Percentiles rank a stretch among this genome's conserved stretches.
Evolutionary conservation across 1,140 invertebrate genomes (phyloP).

Genomic region (Leptoteleia sp.): DNA sequence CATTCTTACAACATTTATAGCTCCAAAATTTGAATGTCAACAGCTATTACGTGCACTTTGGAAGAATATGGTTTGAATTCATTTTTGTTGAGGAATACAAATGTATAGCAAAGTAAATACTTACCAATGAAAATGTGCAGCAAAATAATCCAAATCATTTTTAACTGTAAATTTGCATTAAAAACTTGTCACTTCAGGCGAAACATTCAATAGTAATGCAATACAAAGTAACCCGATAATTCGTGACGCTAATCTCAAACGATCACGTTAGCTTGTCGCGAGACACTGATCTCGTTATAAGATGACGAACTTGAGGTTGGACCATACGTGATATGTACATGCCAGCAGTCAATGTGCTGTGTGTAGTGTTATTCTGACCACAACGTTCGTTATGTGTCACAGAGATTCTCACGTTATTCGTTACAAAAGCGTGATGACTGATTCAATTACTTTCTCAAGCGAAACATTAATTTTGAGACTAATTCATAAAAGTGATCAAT

Average conservation of each 20-base stretch:
- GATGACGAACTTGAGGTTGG: conserved; percentile 64
- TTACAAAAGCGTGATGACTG: conserved; percentile 28
- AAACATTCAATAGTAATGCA: conserved; percentile 1
- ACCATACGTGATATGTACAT: conserved; percentile 51
- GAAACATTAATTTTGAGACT: no score
- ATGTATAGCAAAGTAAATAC: no score
- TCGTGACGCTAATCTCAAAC: conserved; percentile 51
- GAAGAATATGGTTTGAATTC: no score
- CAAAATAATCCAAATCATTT: conserved; percentile 30
- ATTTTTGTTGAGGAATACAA: no score
- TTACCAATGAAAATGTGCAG: conserved; percentile 14
- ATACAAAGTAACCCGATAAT: background rate
- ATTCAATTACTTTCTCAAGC: conserved; percentile 38
- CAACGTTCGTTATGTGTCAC: conserved; percentile 66
- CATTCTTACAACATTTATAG: no score
- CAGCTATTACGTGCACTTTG: no score
- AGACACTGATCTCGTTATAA: conserved; percentile 73
- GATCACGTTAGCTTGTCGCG: conserved; percentile 71
- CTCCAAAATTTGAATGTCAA: no score
- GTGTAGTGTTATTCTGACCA: conserved; percentile 72
- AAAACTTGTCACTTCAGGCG: background rate
- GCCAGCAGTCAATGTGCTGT: conserved; percentile 62
- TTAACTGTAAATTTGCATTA: background rate
- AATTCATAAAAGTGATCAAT: conserved; percentile 23
- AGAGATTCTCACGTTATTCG: conserved; percentile 65